phyloP scores from a whole-genome alignment of 1,140 invertebrate species.

The Nixonia krombeini region DNA sequence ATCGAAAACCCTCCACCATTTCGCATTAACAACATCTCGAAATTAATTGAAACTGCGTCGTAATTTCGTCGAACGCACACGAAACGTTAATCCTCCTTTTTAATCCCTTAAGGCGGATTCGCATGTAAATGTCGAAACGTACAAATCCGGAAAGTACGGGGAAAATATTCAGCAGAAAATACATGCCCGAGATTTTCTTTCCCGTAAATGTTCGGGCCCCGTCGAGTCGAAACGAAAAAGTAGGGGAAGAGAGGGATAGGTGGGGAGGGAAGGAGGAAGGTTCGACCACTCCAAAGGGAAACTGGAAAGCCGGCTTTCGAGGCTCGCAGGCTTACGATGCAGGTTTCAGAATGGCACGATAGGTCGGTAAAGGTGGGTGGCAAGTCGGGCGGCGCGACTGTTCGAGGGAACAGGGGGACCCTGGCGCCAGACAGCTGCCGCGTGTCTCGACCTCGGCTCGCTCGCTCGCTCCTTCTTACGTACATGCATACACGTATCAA shows the following conservation, averaged over 20 bases:
- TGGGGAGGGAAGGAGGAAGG: neutral
- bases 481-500: constrained; percentile 9
- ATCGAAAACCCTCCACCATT: too few species aligned
- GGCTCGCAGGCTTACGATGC: constrained; percentile 21
- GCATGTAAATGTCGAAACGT: too few species aligned
- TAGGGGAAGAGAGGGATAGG: neutral
- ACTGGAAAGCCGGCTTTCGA: constrained; percentile 6
- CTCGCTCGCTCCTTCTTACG: constrained; percentile 11
- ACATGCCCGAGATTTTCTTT: neutral
- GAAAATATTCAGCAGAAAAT: neutral
- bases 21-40: neutral
- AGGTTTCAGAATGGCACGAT: constrained; percentile 56
- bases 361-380: constrained; percentile 57
- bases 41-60: too few species aligned
- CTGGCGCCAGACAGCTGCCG: constrained; percentile 61
- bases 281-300: constrained; percentile 10
- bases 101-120: too few species aligned
- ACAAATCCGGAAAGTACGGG: too few species aligned
- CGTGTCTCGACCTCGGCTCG: constrained; percentile 57
- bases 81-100: neutral
- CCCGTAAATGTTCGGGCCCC: neutral
- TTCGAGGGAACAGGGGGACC: constrained; percentile 54
- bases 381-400: constrained; percentile 50
- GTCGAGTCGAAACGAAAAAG: neutral
- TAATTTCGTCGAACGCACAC: neutral